Conservation (phyloP, 2,888 invertebrate species). For the Heteromyza rotundicornis region DNA sequence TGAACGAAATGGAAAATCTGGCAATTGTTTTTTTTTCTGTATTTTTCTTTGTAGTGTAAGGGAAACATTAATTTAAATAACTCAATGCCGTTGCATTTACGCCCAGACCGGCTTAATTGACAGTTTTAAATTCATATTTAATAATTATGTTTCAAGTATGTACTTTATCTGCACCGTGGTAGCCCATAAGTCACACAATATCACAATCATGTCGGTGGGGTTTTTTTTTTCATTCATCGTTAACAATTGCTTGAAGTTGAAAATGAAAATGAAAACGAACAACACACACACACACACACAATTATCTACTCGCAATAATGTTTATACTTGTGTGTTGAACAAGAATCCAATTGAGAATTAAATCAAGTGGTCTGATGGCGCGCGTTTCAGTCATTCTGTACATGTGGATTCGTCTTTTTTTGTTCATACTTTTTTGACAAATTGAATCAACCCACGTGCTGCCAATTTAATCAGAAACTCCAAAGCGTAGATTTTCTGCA, state of each 20-base stretch:
- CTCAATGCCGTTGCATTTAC: conserved; percentile 8
- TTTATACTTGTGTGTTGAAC: background rate
- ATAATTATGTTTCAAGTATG: conserved; percentile 4
- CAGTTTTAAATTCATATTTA: conserved; percentile 14
- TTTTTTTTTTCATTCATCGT: background rate
- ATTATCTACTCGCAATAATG: background rate
- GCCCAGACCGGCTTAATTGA: conserved; percentile 15
- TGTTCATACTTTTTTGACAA: conserved; percentile 13
- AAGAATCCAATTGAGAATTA: background rate
- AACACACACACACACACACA: background rate
- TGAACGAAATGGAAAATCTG: conserved; percentile 9
- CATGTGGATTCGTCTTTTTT: too few relatives aligned
- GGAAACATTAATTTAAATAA: conserved; percentile 16
- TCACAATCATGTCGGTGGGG: background rate
- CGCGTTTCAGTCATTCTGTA: too few relatives aligned
- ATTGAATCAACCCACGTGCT: conserved; percentile 17
- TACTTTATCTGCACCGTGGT: background rate
- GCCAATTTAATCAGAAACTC: conserved; percentile 3
- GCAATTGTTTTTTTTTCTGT: background rate
- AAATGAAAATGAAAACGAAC: too few relatives aligned
- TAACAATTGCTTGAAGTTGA: background rate
- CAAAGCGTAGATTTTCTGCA: conserved; percentile 1
- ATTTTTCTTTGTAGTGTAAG: background rate
- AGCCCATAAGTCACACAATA: conserved; percentile 1
- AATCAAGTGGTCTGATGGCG: conserved; percentile 13